Conservation (phyloP, 2,888 invertebrate genomes). For the Harpalus rubripes region DNA sequence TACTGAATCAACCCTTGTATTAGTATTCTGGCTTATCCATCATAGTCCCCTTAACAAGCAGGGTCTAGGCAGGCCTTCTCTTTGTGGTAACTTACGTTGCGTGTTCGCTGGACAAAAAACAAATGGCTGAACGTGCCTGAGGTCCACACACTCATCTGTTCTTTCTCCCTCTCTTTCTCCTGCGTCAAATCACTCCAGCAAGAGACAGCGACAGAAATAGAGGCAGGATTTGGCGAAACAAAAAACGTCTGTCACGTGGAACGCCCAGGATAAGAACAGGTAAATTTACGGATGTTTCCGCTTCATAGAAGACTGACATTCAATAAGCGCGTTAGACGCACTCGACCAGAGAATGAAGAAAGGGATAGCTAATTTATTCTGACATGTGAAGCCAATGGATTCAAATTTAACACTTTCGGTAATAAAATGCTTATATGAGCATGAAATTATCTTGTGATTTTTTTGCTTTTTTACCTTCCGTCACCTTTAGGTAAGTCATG, state of each 20-base stretch:
- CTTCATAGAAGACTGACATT: not conserved
- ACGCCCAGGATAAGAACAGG: conserved; percentile 19
- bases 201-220: conserved; percentile 22
- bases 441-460: too few species aligned
- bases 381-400: conserved; percentile 2
- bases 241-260: conserved; percentile 41
- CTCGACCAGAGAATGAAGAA: not conserved
- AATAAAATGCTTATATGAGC: not conserved
- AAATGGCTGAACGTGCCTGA: conserved; percentile 30
- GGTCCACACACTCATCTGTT: conserved; percentile 16
- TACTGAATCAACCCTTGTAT: not conserved
- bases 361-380: conserved; percentile 5
- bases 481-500: too few species aligned
- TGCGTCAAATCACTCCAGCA: conserved; percentile 14
- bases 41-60: not conserved
- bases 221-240: conserved; percentile 35
- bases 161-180: conserved; percentile 13
- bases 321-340: not conserved
- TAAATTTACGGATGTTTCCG: conserved; percentile 30
- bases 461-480: too few species aligned
- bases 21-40: not conserved
- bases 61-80: not conserved
- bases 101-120: conserved; percentile 32
- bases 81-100: conserved; percentile 34
- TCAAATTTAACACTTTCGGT: not conserved